Evolutionary conservation across 2,888 invertebrate genomes (phyloP).

Genomic region (Theodoxus fluviatilis): DNA sequence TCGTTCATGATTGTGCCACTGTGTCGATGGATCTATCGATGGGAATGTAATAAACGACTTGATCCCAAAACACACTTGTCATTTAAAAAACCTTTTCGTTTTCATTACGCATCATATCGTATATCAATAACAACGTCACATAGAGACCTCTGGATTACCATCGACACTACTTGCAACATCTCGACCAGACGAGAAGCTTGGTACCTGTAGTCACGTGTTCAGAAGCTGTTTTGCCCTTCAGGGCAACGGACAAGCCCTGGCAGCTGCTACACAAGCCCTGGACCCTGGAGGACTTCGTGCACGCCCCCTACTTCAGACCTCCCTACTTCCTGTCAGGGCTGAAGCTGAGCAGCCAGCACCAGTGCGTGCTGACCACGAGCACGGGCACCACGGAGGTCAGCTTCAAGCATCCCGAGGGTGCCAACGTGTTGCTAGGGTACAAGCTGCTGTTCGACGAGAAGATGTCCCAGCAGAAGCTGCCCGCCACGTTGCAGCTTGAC

Average conservation of each 20-base stretch:
- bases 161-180: too few species aligned
- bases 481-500: slow-evolving; percentile 24
- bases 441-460: slow-evolving; percentile 30
- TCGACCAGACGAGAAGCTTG: too few species aligned
- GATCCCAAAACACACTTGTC: too few species aligned
- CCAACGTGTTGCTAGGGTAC: slow-evolving; percentile 32
- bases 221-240: too few species aligned
- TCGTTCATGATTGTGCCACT: too few species aligned
- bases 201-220: too few species aligned
- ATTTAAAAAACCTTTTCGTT: too few species aligned
- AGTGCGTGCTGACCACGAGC: slow-evolving; percentile 31
- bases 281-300: slow-evolving; percentile 31
- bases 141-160: too few species aligned
- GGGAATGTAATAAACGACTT: too few species aligned
- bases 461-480: slow-evolving; percentile 14
- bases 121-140: too few species aligned
- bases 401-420: slow-evolving; percentile 22
- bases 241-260: slow-evolving; percentile 36
- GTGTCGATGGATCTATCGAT: too few species aligned
- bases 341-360: slow-evolving; percentile 29
- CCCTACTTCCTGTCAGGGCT: slow-evolving; percentile 34
- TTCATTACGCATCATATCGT: too few species aligned
- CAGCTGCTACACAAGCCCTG: slow-evolving; percentile 34
- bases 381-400: slow-evolving; percentile 32
- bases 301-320: slow-evolving; percentile 31